Evolutionary conservation across 2,113 vertebrate species (phyloP), one percentile per base, ranked within the genome.

Genomic region (Syngnathus floridae): DNA sequence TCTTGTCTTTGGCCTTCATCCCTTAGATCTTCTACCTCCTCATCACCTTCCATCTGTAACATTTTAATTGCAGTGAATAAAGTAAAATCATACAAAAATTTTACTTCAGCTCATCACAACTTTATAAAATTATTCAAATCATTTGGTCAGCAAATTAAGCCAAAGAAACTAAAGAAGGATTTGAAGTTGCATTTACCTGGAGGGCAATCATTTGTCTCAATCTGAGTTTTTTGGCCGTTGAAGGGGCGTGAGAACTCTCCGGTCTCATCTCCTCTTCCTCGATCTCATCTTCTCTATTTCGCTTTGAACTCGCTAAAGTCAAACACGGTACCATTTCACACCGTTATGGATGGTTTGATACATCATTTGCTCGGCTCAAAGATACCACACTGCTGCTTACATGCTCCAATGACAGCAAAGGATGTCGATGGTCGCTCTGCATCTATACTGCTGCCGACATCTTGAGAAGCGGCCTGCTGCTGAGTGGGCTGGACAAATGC

Each of bases 401-500:
- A 81, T 68, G 80, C 1, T 64, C 91, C 92, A 82, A 91, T 92
- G 19, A 94, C 84, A 5, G 94, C 88, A 0, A 95, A 93, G 21
- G 96, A 97, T 12, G 95, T 97, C 62, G 96, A 95, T 0, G 97
- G 95, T 14, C 93, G 89, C 74, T 99, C 97, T 2, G 91, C 88
- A 59, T 98, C 97, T 62, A 93, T 80, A 43, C 93, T 86, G 48
- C 92, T 82, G 1, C 91, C 84, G 0, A 91, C 87, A 16, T 98
- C 96, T 78, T 94, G 97, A 81, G 59, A 92, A 51, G 91, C 73
- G 1, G 90, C 89, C 70, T 99, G 96, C 71, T 99, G 96, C 74
- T 99, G 97, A 7, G 97, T 99, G 62, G 97, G 97, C 68, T 98
- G 96, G 57, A 99, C 95, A 54, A 99, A 99, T 4, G 96, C 97